These are phyloP conservation scores for Abramis brama DNA, from an alignment of 2,113 vertebrate genomes.

Conservation along the genomic window DNA sequence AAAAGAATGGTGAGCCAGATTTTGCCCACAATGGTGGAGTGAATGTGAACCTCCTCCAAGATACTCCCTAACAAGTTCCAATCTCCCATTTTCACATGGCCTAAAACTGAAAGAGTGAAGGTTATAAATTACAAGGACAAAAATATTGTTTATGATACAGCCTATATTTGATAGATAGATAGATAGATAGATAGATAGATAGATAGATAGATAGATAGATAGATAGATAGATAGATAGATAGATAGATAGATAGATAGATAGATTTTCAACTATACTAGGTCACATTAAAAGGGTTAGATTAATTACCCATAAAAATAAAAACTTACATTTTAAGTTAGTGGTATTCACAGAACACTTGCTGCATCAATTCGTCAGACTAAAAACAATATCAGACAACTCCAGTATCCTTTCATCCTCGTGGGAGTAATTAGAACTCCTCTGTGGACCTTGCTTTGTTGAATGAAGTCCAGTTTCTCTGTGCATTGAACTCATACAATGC, in stretches of 20 bases:
- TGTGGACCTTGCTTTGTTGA: conserved; percentile 53
- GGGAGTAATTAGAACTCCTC: conserved; percentile 37
- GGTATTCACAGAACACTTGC: neutral
- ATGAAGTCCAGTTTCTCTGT: conserved; percentile 54
- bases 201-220: too few relatives aligned
- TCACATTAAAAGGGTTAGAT: neutral
- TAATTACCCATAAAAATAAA: neutral
- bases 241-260: neutral
- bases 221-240: neutral
- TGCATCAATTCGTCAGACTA: neutral
- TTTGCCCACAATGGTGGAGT: conserved; percentile 94
- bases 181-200: too few relatives aligned
- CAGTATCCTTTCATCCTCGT: conserved; percentile 34
- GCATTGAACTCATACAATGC: conserved; percentile 66
- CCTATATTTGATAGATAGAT: neutral
- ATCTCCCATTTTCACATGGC: conserved; percentile 87
- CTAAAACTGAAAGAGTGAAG: conserved; percentile 51
- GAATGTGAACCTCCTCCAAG: conserved; percentile 93
- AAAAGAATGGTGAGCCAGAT: conserved; percentile 97
- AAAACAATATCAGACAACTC: neutral
- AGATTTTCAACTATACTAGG: neutral
- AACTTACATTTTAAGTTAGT: conserved; percentile 34
- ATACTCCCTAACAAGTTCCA: conserved; percentile 93
- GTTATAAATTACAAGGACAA: neutral
- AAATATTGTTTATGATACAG: too few relatives aligned